These are phyloP conservation scores for Heterodera filipjevi DNA, from an alignment of 2,888 invertebrate genomes.

Conservation along the genomic window DNA sequence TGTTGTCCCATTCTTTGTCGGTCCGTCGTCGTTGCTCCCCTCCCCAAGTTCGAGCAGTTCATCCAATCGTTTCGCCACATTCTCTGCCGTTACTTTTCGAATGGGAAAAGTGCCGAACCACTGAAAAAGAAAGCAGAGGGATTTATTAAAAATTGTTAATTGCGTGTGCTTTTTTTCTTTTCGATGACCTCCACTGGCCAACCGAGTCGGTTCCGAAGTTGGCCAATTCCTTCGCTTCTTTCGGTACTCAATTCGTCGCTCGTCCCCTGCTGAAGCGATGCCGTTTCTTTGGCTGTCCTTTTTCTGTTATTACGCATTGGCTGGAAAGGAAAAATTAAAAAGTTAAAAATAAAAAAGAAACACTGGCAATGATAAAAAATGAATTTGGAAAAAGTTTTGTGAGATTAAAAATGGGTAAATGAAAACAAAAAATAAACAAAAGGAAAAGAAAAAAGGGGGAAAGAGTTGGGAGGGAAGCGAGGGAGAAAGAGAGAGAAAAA, in stretches of 20 bases:
- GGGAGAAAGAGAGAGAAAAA: neutral
- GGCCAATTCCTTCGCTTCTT: neutral
- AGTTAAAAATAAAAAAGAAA: neutral
- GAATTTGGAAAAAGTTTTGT: no score
- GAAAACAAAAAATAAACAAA: neutral
- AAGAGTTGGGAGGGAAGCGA: no score
- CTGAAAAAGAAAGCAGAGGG: conserved; percentile 1
- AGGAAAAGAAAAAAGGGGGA: neutral
- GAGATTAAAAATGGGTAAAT: no score
- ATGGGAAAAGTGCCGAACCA: conserved; percentile 38
- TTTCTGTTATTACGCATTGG: neutral
- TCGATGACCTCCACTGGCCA: conserved; percentile 6
- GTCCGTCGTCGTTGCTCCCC: neutral
- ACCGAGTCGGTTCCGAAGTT: neutral
- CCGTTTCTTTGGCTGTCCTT: neutral
- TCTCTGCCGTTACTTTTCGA: conserved; percentile 32
- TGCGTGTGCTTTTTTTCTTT: neutral
- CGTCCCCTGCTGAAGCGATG: neutral
- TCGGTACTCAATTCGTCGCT: neutral
- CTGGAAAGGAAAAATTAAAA: neutral
- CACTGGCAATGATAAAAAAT: neutral
- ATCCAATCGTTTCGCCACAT: conserved; percentile 30
- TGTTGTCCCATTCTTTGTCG: neutral
- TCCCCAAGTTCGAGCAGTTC: conserved; percentile 19
- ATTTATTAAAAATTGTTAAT: neutral